phyloP scores from a whole-genome alignment of 2,888 invertebrate genomes.

The Pheosia tremula region DNA sequence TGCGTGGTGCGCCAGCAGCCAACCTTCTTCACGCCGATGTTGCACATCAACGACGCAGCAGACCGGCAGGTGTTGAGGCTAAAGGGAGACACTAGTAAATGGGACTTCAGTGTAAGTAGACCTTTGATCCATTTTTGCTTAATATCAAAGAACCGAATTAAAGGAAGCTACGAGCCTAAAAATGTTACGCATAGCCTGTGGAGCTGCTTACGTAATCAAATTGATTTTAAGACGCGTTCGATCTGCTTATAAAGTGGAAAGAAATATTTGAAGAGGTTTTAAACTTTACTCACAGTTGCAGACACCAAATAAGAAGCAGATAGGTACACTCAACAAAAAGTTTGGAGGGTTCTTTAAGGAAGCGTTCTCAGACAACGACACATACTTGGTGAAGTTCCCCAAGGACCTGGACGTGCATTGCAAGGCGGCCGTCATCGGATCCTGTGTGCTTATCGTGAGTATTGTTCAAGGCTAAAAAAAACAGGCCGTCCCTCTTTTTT shows the following conservation, averaged over 20 bases:
- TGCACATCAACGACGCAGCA: conserved; percentile 51
- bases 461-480: background rate
- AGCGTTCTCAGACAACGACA: background rate
- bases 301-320: background rate
- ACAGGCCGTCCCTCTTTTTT: background rate
- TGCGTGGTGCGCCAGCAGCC: conserved; percentile 56
- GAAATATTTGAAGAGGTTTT: too few relatives aligned
- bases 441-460: background rate
- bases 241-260: too few relatives aligned
- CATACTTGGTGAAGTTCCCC: background rate
- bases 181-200: too few relatives aligned
- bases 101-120: conserved; percentile 47
- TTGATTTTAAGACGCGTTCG: too few relatives aligned
- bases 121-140: background rate
- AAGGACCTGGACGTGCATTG: background rate
- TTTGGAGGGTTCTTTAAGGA: background rate
- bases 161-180: too few relatives aligned
- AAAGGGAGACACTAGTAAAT: conserved; percentile 52
- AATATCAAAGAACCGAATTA: too few relatives aligned
- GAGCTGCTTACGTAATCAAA: too few relatives aligned
- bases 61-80: conserved; percentile 50
- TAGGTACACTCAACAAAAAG: background rate
- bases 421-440: background rate
- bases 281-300: background rate
- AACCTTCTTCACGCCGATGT: conserved; percentile 58